phyloP scores from a whole-genome alignment of 2,113 vertebrate species.

The Boleophthalmus pectinirostris region DNA sequence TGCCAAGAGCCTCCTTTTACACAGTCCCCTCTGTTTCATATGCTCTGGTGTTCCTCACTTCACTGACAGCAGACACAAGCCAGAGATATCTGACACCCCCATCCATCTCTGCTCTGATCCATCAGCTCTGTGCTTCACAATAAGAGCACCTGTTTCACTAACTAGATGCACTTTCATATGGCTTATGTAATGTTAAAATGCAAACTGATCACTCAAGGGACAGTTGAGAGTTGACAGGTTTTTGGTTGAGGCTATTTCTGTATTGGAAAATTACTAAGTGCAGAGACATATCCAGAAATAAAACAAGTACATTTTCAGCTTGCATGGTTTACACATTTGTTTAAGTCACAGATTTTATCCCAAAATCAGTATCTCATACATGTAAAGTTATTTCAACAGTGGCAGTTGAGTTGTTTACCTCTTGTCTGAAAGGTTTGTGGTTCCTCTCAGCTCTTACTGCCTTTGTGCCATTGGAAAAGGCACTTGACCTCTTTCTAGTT shows the following conservation, averaged over 20 bases:
- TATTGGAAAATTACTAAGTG: neutral
- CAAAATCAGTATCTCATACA: too few relatives aligned
- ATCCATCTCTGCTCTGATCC: slow-evolving; percentile 37
- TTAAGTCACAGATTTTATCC: too few relatives aligned
- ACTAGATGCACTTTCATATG: slow-evolving; percentile 9
- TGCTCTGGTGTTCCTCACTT: slow-evolving; percentile 49
- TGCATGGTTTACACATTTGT: too few relatives aligned
- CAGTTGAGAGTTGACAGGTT: neutral
- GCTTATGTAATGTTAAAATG: neutral
- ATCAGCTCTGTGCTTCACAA: slow-evolving; percentile 21
- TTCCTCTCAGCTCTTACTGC: too few relatives aligned
- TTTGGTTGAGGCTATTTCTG: neutral
- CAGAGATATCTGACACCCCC: slow-evolving; percentile 47
- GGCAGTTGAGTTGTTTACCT: too few relatives aligned
- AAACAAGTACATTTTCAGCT: too few relatives aligned
- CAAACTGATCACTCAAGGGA: neutral
- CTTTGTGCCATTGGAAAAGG: too few relatives aligned
- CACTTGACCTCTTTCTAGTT: too few relatives aligned
- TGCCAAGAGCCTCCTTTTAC: slow-evolving; percentile 16
- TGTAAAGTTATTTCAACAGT: too few relatives aligned
- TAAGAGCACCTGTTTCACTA: slow-evolving; percentile 31
- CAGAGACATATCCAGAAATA: too few relatives aligned
- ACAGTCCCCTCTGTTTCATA: neutral
- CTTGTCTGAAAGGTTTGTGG: neutral
- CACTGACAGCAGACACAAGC: slow-evolving; percentile 47